phyloP scores from a whole-genome alignment of 1,140 invertebrate species.

The Dolichoris vasculosae region DNA sequence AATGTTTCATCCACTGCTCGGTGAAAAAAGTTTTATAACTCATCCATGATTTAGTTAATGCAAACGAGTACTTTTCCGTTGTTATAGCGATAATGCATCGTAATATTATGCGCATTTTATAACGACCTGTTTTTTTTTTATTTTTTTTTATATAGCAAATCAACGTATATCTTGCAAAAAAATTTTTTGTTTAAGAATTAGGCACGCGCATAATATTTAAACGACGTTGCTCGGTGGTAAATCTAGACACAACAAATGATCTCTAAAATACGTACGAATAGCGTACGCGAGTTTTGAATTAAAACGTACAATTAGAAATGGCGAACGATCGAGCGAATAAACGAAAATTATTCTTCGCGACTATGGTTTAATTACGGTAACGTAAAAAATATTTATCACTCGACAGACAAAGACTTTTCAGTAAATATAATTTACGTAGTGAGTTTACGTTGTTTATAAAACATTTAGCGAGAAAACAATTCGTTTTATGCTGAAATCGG shows the following conservation, averaged over 20 bases:
- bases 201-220: not conserved
- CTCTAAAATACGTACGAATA: not conserved
- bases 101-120: not conserved
- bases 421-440: not conserved
- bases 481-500: not conserved
- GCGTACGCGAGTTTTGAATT: too few relatives aligned
- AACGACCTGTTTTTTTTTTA: too few relatives aligned
- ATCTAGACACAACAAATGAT: not conserved
- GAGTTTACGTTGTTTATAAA: not conserved
- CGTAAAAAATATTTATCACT: not conserved
- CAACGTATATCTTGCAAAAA: not conserved
- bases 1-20: not conserved
- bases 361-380: not conserved
- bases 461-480: not conserved
- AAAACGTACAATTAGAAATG: too few relatives aligned
- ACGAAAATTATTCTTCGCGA: too few relatives aligned
- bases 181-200: not conserved
- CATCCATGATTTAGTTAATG: constrained; percentile 18
- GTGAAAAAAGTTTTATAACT: constrained; percentile 3
- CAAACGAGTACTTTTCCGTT: not conserved
- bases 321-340: too few relatives aligned
- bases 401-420: not conserved
- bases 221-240: not conserved
- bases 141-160: not conserved
- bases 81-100: not conserved